Conservation (phyloP, 23 tunicate genomes). For the Clavelina lepadiformis region DNA sequence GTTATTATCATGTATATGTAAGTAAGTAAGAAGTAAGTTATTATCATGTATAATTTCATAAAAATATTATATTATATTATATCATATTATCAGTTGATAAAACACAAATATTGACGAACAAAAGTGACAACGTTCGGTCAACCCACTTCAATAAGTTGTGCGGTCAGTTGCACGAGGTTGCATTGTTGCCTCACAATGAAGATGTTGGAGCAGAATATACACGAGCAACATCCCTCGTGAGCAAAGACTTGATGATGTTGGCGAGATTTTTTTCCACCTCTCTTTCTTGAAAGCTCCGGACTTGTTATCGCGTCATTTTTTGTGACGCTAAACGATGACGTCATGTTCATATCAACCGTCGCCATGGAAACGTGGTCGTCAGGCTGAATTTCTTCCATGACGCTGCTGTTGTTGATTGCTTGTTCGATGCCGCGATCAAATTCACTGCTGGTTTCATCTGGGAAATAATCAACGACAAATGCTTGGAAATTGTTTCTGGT, state of each 20-base stretch:
- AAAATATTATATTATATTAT: too few species aligned
- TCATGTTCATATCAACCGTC: slow-evolving; percentile 1
- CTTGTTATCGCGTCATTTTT: slow-evolving; percentile 5
- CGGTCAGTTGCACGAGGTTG: background rate
- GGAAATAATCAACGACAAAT: background rate
- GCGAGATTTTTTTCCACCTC: background rate
- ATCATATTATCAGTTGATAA: too few species aligned
- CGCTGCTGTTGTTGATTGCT: slow-evolving; percentile 30
- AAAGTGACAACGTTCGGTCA: too few species aligned
- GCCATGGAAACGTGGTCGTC: background rate
- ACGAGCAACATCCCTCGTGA: background rate
- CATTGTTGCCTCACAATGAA: slow-evolving; percentile 1
- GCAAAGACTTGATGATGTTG: background rate
- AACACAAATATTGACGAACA: too few species aligned
- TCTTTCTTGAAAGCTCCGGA: slow-evolving; percentile 1
- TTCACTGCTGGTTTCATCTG: background rate
- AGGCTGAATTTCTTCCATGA: slow-evolving; percentile 1
- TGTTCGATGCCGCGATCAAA: background rate
- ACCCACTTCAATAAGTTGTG: slow-evolving; percentile 4
- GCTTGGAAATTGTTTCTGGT: background rate
- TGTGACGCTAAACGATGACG: background rate
- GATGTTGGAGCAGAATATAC: background rate
- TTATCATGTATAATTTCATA: too few species aligned
- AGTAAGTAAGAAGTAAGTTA: too few species aligned
- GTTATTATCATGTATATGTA: too few species aligned